These are phyloP conservation scores for Macheiramphus alcinus DNA, from an alignment of 2,113 vertebrate species.

Conservation along the genomic window DNA sequence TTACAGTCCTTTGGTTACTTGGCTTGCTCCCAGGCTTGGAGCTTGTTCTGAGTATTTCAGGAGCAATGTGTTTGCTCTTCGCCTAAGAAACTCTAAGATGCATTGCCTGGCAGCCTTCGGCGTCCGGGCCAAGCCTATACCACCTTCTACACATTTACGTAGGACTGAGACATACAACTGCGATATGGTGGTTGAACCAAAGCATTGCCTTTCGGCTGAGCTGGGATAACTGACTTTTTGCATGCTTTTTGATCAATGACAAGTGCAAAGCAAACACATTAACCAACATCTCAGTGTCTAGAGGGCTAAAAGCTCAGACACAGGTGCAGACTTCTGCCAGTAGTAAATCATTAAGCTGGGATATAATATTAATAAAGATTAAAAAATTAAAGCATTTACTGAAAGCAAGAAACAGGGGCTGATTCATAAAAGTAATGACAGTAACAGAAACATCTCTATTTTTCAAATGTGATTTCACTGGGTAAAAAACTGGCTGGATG, in stretches of 20 bases:
- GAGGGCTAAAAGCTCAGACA: not conserved
- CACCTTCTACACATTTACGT: not conserved
- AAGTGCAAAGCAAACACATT: not conserved
- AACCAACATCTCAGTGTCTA: not conserved
- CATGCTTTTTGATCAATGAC: not conserved
- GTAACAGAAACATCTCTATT: not conserved
- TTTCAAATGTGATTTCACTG: not conserved
- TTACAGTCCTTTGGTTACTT: not conserved
- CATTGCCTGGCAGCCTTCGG: not conserved
- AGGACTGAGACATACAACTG: not conserved
- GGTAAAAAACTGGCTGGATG: not conserved
- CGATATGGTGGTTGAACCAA: not conserved
- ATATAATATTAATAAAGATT: not conserved
- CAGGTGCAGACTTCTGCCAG: not conserved
- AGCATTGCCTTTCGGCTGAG: not conserved
- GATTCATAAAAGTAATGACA: not conserved
- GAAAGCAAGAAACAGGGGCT: not conserved
- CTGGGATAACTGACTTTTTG: not conserved
- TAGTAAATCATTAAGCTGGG: not conserved
- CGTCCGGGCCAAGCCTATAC: not conserved
- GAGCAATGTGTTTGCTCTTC: not conserved
- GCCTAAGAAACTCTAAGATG: not conserved
- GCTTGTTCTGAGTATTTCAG: not conserved
- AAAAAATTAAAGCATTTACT: not conserved
- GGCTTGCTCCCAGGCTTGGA: not conserved